Conservation (phyloP, 2,797 vertebrate genomes). For the Melopsittacus undulatus region DNA sequence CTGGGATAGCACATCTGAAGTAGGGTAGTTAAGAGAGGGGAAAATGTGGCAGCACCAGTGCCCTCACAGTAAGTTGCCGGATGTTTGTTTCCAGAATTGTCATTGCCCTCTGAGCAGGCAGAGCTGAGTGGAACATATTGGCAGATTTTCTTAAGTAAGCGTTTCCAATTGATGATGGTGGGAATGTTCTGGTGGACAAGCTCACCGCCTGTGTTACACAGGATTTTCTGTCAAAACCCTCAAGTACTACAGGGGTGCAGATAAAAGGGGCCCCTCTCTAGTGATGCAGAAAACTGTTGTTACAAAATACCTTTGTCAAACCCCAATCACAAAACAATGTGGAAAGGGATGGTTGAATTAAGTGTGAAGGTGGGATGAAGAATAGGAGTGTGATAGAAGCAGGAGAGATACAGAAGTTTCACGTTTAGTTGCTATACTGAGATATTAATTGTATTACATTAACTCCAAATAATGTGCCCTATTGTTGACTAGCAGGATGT, state of each 20-base stretch:
- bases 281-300: neutral
- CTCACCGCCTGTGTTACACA: slow-evolving; percentile 27
- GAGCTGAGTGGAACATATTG: slow-evolving; percentile 21
- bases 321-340: neutral
- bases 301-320: slow-evolving; percentile 36
- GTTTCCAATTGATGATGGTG: slow-evolving; percentile 61
- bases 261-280: neutral
- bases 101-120: neutral
- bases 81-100: neutral
- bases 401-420: neutral
- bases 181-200: slow-evolving; percentile 43
- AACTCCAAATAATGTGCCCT: neutral
- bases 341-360: neutral
- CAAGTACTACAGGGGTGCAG: slow-evolving; percentile 18
- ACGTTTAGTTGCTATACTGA: neutral
- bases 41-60: neutral
- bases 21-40: neutral
- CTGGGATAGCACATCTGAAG: neutral
- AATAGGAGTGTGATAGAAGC: neutral
- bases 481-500: neutral
- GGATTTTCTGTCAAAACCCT: slow-evolving; percentile 57
- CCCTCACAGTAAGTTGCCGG: neutral
- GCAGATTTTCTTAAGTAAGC: slow-evolving; percentile 61
- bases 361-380: neutral
- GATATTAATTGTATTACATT: neutral